Conservation (phyloP, 2,888 invertebrate genomes). For the Lydus trimaculatus region DNA sequence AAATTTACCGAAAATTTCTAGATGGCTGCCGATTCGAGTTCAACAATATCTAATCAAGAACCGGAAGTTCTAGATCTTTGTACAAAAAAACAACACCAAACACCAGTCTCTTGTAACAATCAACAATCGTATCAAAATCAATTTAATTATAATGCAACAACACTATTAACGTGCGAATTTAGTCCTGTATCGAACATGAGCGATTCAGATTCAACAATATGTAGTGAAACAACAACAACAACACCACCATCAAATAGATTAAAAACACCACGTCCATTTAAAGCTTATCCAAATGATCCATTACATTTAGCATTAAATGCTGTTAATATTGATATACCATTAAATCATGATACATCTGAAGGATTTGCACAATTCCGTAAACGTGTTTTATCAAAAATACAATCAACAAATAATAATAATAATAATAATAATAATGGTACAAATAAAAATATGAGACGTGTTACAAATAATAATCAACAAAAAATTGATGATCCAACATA, state of each 20-base stretch:
- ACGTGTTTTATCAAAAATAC: slow-evolving; percentile 72
- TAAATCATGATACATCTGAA: slow-evolving; percentile 69
- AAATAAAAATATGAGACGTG: slow-evolving; percentile 77
- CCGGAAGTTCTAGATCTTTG: slow-evolving; percentile 25
- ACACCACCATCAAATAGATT: slow-evolving; percentile 42
- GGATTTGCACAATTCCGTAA: slow-evolving; percentile 76
- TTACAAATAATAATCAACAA: slow-evolving; percentile 37
- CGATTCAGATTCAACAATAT: slow-evolving; percentile 40
- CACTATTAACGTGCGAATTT: slow-evolving; percentile 16
- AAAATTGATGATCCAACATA: slow-evolving; percentile 75
- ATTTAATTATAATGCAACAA: background rate
- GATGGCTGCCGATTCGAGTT: background rate
- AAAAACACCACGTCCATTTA: slow-evolving; percentile 69
- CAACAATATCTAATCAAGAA: background rate
- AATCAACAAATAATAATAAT: too few species aligned
- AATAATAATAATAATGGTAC: slow-evolving; percentile 60
- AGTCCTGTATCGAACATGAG: slow-evolving; percentile 35
- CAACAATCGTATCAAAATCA: slow-evolving; percentile 27
- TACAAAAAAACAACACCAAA: slow-evolving; percentile 30
- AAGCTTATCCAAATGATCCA: slow-evolving; percentile 77
- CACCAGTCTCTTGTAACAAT: slow-evolving; percentile 31
- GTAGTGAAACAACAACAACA: slow-evolving; percentile 30
- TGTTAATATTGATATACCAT: slow-evolving; percentile 61
- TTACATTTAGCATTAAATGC: slow-evolving; percentile 65
- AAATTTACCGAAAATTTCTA: background rate